Base-by-base conservation (phyloP, 2,888 invertebrate species). In the Volucella zonaria region DNA sequence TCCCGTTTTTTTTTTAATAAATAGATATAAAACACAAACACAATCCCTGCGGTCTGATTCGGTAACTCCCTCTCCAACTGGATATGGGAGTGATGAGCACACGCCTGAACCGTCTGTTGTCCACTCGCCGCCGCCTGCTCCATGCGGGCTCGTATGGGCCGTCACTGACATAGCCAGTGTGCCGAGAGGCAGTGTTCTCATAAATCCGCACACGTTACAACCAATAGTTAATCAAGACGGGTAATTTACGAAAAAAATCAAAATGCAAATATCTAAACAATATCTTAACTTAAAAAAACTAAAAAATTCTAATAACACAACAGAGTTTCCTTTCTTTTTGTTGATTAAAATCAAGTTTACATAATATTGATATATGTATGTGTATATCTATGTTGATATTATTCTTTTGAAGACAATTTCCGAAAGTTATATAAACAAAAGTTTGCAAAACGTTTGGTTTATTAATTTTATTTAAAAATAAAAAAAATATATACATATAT, bases 111-210 rank as follows among this genome's bases (percentile, higher is more conserved):
- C 89, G 87, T 88, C 89, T 73, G 87, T 90, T 85, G 88, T 87
- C 87, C 89, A 90, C 87, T 89, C 89, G 86, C 86, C 89, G 75
- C 78, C 79, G 76, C 87, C 85, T 61, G 64, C 83, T 68, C 85
- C 89, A 74, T 88, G 90, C 88, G 92, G 92, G 89, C 94, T 95
- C 61, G 95, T 97, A 90, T 98, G 97, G 97, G 97, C 97, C 66
- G 96, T 97, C 68, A 96, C 96, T 43, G 96, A 96, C 92, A 94
- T 97, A 91, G 94, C 96, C 52, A 95, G 95, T 87, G 97, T 98
- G 82, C 97, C 97, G 66, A 93, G 95, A 74, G 98, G 98, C 82
- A 97, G 97, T 88, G 93, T 97, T 88, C 95, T 98, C 88, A 96
- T 98, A 91, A 96, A 98, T 91, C 97, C 97, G 31, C 92, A 92